A percentile compares a stretch with the other conserved stretches of the same genome.
phyloP scores from a whole-genome alignment of 1,140 invertebrate species.

The Schlechtendalia chinensis region DNA sequence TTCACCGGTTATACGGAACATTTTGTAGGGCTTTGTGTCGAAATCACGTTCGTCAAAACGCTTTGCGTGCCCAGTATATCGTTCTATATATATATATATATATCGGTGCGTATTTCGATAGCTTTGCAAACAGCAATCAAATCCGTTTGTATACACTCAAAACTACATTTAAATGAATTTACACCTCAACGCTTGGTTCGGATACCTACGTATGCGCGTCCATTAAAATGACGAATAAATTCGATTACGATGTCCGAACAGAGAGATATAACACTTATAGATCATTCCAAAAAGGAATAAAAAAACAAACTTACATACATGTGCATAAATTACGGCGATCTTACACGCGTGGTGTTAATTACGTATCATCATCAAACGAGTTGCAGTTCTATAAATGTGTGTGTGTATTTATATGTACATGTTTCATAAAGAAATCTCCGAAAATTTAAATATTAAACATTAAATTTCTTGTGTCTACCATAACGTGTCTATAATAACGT shows the following conservation, averaged over 20 bases:
- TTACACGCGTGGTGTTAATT: no score
- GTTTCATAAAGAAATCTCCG: neutral
- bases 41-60: slow-evolving; percentile 5
- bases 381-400: neutral
- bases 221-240: neutral
- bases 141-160: slow-evolving; percentile 11
- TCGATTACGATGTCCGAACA: neutral
- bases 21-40: neutral
- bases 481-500: no score
- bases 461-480: neutral
- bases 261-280: neutral
- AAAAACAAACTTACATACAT: neutral
- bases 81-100: no score
- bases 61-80: slow-evolving; percentile 1
- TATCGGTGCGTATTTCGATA: neutral
- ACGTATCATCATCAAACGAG: neutral
- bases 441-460: neutral
- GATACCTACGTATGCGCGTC: neutral
- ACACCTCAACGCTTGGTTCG: neutral
- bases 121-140: slow-evolving; percentile 35
- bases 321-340: neutral
- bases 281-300: neutral
- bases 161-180: slow-evolving; percentile 22
- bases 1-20: neutral
- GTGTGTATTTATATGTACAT: neutral